phyloP scores from a whole-genome alignment of 2,113 vertebrate genomes.

The Plotosus lineatus region DNA sequence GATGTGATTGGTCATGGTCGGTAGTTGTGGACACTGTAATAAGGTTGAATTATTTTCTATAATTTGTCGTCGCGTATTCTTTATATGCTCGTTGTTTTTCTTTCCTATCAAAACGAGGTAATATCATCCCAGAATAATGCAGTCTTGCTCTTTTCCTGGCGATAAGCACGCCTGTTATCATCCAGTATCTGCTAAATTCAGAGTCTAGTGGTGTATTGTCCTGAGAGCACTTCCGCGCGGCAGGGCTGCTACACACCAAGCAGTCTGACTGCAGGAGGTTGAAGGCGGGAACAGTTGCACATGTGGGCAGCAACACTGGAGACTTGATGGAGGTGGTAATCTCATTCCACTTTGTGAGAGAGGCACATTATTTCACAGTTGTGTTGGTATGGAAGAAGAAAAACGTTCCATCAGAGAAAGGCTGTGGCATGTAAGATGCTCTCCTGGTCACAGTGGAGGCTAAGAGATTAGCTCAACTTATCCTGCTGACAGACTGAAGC shows the following conservation, averaged over 20 bases:
- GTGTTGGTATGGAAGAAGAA: constrained; percentile 9
- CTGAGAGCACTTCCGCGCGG: constrained; percentile 34
- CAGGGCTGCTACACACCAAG: constrained; percentile 31
- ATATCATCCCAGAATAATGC: not conserved
- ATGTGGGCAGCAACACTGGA: constrained; percentile 35
- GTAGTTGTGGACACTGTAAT: too few relatives aligned
- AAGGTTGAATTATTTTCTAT: not conserved
- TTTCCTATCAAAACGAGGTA: constrained; percentile 3
- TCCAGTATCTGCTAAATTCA: constrained; percentile 44
- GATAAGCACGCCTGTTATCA: not conserved
- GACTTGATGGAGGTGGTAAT: constrained; percentile 25
- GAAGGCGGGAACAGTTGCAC: constrained; percentile 54
- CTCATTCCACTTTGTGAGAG: constrained; percentile 30
- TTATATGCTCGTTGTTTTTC: not conserved
- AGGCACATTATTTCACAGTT: constrained; percentile 37
- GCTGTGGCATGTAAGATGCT: constrained; percentile 9
- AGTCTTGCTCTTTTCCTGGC: not conserved
- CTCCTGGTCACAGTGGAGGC: constrained; percentile 39
- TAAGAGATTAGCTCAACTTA: constrained; percentile 60
- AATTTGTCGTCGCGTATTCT: not conserved
- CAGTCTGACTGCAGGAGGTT: constrained; percentile 54
- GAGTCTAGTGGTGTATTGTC: constrained; percentile 33
- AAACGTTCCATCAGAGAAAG: constrained; percentile 38
- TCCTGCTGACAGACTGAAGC: constrained; percentile 58
- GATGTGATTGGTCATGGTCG: too few relatives aligned